Evolutionary conservation across 2,797 vertebrate genomes (phyloP).

Genomic region (Lacerta bilineata): DNA sequence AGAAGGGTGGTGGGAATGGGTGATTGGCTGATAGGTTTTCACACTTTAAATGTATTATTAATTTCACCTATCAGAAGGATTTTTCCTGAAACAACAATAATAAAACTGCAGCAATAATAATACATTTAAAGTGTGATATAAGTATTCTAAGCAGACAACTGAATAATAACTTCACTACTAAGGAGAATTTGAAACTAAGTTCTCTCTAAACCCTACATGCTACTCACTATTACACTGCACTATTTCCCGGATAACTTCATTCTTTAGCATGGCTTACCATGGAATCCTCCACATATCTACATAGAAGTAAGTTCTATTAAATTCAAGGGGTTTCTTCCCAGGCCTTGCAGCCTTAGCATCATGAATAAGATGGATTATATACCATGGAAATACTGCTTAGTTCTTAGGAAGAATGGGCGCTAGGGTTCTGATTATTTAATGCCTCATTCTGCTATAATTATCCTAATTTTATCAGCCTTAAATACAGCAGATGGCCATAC

Average conservation of each 20-base stretch:
- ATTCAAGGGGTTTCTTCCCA: not conserved
- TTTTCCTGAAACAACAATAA: not conserved
- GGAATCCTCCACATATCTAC: not conserved
- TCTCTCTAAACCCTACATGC: not conserved
- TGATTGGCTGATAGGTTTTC: too few species aligned
- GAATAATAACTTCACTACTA: too few species aligned
- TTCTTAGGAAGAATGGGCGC: constrained; percentile 1
- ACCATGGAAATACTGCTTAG: not conserved
- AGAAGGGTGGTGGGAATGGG: too few species aligned
- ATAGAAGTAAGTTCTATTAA: not conserved
- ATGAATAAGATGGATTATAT: not conserved
- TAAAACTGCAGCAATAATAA: too few species aligned
- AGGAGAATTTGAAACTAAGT: not conserved
- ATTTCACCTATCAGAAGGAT: too few species aligned
- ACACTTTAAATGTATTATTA: too few species aligned
- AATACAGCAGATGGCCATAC: constrained; percentile 26
- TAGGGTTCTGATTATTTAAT: not conserved
- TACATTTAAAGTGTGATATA: too few species aligned
- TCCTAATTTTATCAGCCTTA: constrained; percentile 28
- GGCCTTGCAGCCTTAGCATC: not conserved
- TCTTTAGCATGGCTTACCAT: too few species aligned
- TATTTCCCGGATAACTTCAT: too few species aligned
- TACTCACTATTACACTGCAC: not conserved
- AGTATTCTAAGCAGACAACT: too few species aligned
- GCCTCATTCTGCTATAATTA: not conserved